Percentiles rank a stretch among this genome's conserved stretches.
Evolutionary conservation across 2,888 invertebrate genomes (phyloP).

Genomic region (Aphidius colemani): DNA sequence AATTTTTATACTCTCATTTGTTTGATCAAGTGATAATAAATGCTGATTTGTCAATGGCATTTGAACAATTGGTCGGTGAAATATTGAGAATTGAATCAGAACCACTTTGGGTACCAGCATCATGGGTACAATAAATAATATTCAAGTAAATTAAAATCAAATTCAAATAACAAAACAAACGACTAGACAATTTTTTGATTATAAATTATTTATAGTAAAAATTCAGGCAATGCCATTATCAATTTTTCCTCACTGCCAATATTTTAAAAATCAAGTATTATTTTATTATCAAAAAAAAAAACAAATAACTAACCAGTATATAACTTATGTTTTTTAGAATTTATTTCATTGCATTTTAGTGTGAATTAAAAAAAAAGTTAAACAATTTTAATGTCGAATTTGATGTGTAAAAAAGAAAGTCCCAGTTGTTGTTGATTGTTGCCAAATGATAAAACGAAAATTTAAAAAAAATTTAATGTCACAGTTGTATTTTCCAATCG

Average conservation of each 20-base stretch:
- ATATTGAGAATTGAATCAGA: slow-evolving; percentile 88
- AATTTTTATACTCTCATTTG: slow-evolving; percentile 90
- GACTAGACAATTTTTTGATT: slow-evolving; percentile 12
- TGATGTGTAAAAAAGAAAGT: slow-evolving; percentile 30
- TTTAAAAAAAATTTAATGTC: slow-evolving; percentile 22
- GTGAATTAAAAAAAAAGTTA: slow-evolving; percentile 18
- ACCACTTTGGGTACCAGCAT: slow-evolving; percentile 94
- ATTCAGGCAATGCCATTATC: slow-evolving; percentile 9
- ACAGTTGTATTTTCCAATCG: slow-evolving; percentile 51
- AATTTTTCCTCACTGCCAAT: slow-evolving; percentile 34
- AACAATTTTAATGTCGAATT: slow-evolving; percentile 15
- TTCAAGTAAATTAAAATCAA: slow-evolving; percentile 5
- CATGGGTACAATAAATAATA: slow-evolving; percentile 82
- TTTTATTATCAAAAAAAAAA: slow-evolving; percentile 6
- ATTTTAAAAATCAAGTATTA: too few relatives aligned
- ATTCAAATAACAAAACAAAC: too few relatives aligned
- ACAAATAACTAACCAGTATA: slow-evolving; percentile 7
- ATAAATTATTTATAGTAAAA: background rate
- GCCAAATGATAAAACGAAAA: slow-evolving; percentile 47
- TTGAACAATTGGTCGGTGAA: slow-evolving; percentile 81
- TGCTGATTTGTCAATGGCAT: slow-evolving; percentile 82
- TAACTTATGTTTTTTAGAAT: background rate
- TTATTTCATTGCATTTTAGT: background rate
- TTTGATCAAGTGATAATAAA: slow-evolving; percentile 95
- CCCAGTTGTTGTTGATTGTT: slow-evolving; percentile 59